Evolutionary conservation across 2,888 invertebrate species (phyloP).

Genomic region (Acanthoscelides obtectus): DNA sequence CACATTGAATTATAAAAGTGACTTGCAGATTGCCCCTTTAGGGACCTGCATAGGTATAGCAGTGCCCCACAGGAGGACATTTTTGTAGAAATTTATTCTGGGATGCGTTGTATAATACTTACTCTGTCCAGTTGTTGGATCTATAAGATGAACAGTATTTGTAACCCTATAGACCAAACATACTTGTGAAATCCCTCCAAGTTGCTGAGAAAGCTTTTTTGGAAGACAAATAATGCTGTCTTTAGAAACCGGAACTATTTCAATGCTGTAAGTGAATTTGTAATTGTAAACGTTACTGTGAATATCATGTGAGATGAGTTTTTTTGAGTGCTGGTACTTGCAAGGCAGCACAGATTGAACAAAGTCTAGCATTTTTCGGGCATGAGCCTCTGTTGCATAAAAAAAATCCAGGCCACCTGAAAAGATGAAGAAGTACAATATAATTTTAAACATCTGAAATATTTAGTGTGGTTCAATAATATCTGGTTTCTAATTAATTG

Average conservation of each 20-base stretch:
- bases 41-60: too few relatives aligned
- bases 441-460: neutral
- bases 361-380: slow-evolving; percentile 94
- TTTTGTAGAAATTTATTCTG: too few relatives aligned
- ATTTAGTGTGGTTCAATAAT: slow-evolving; percentile 2
- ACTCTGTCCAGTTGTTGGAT: slow-evolving; percentile 83
- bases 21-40: too few relatives aligned
- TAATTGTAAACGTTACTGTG: slow-evolving; percentile 96
- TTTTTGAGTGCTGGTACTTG: slow-evolving; percentile 85
- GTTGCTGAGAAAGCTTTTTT: slow-evolving; percentile 75
- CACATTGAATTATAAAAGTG: too few relatives aligned
- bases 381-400: slow-evolving; percentile 82
- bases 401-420: slow-evolving; percentile 87
- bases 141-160: slow-evolving; percentile 87
- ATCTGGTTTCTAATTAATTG: neutral
- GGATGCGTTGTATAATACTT: too few relatives aligned
- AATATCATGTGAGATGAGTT: slow-evolving; percentile 93
- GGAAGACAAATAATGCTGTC: slow-evolving; percentile 89
- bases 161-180: slow-evolving; percentile 87
- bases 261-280: slow-evolving; percentile 90
- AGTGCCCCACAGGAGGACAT: too few relatives aligned
- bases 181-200: slow-evolving; percentile 84
- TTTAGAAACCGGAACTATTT: slow-evolving; percentile 94
- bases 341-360: slow-evolving; percentile 82
- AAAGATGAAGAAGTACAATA: slow-evolving; percentile 13